phyloP scores from a whole-genome alignment of 2,888 invertebrate species.

The Eupithecia inturbata region DNA sequence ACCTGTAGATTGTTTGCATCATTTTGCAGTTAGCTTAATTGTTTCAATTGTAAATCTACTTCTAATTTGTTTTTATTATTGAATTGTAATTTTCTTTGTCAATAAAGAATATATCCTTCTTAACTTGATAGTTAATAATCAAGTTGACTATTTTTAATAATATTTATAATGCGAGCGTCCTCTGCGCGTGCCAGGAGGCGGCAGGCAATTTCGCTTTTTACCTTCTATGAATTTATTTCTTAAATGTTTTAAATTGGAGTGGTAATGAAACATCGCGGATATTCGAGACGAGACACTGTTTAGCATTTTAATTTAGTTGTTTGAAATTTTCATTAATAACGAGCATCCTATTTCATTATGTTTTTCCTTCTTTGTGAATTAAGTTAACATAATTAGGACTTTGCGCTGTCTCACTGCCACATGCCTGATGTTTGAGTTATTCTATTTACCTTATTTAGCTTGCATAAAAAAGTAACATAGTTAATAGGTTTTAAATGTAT shows the following conservation, averaged over 20 bases:
- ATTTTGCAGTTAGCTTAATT: too few species aligned
- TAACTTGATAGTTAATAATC: too few species aligned
- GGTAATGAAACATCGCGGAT: constrained; percentile 32
- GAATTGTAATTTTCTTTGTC: too few species aligned
- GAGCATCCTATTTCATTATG: constrained; percentile 35
- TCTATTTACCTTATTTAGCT: background rate
- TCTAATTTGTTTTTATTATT: too few species aligned
- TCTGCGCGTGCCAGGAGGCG: too few species aligned
- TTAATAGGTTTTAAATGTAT: too few species aligned
- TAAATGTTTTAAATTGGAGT: constrained; percentile 23
- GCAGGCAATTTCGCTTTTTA: too few species aligned
- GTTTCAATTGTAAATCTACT: too few species aligned
- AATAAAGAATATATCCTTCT: too few species aligned
- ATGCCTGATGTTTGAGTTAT: constrained; percentile 2
- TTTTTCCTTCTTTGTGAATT: constrained; percentile 32
- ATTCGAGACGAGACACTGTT: constrained; percentile 29
- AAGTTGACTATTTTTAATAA: too few species aligned
- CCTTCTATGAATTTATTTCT: background rate
- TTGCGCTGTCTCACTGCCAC: background rate
- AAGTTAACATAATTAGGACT: constrained; percentile 13
- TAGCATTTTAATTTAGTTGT: constrained; percentile 42
- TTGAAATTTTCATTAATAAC: constrained; percentile 41
- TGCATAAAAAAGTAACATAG: background rate
- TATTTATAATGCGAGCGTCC: too few species aligned
- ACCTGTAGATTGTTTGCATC: too few species aligned